Evolutionary conservation across 2,797 vertebrate species (phyloP).

Genomic region (Balearica regulorum): DNA sequence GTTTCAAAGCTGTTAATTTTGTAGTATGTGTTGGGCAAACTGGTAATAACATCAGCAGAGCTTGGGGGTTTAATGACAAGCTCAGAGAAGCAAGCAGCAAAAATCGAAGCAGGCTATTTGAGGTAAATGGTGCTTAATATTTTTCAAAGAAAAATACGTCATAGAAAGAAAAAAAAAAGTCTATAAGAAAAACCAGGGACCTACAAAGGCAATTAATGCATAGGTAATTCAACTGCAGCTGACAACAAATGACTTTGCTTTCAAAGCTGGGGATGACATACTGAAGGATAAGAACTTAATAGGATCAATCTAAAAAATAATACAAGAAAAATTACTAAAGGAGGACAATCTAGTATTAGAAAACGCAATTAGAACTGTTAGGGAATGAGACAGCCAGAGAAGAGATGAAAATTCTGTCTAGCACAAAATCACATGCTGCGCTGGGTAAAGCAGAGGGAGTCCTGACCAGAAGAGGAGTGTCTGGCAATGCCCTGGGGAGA

Average conservation of each 20-base stretch:
- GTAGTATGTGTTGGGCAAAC: background rate
- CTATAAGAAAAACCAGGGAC: background rate
- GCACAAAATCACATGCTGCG: background rate
- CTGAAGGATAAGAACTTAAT: constrained; percentile 40
- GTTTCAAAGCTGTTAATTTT: constrained; percentile 5
- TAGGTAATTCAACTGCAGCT: constrained; percentile 29
- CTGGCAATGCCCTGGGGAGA: background rate
- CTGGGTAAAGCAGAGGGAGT: background rate
- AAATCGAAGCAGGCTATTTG: background rate
- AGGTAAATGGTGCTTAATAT: background rate
- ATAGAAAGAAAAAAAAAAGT: background rate
- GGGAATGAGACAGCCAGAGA: background rate
- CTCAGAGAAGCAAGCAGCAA: background rate
- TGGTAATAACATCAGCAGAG: background rate
- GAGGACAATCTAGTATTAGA: background rate
- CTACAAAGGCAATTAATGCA: constrained; percentile 37
- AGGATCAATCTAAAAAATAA: constrained; percentile 43
- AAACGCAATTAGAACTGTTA: background rate
- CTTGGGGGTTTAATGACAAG: background rate
- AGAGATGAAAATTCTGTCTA: background rate
- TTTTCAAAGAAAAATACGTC: background rate
- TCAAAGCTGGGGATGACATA: constrained; percentile 4
- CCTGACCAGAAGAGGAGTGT: background rate
- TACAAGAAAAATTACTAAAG: constrained; percentile 2
- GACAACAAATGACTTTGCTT: constrained; percentile 4